Evolutionary conservation across 2,113 vertebrate species (phyloP).

Genomic region (Onychostoma macrolepis): DNA sequence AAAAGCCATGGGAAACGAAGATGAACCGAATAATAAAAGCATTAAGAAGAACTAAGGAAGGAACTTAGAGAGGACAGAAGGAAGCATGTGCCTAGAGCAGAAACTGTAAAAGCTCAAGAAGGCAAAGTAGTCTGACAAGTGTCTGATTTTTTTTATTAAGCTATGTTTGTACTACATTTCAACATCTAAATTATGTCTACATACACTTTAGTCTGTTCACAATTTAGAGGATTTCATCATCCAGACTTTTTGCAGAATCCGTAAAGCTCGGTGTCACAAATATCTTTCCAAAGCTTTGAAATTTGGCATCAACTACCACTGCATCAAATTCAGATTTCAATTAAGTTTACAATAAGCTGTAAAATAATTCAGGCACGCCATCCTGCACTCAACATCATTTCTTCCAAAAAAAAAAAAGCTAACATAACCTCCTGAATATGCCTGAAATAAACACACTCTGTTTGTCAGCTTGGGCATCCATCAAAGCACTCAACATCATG

Average conservation of each 20-base stretch:
- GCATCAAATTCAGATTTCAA: constrained; percentile 15
- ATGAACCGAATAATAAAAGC: constrained; percentile 28
- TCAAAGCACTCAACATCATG: constrained; percentile 28
- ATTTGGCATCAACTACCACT: constrained; percentile 30
- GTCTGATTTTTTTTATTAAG: constrained; percentile 85
- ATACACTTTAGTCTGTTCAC: constrained; percentile 73
- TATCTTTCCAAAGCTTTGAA: constrained; percentile 27
- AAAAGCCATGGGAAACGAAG: constrained; percentile 79
- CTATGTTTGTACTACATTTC: constrained; percentile 87
- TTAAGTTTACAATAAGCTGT: constrained; percentile 1
- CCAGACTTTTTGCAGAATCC: constrained; percentile 35
- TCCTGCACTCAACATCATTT: constrained; percentile 36
- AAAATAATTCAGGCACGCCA: constrained; percentile 54
- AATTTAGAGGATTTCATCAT: constrained; percentile 51
- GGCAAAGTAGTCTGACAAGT: constrained; percentile 82
- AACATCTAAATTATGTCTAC: constrained; percentile 90
- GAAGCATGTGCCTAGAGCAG: constrained; percentile 26
- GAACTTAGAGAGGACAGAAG: constrained; percentile 58
- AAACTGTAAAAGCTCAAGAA: constrained; percentile 60
- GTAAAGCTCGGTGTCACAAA: not conserved
- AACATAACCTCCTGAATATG: constrained; percentile 34
- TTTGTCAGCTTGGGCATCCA: not conserved
- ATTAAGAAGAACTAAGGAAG: constrained; percentile 2
- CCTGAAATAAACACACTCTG: constrained; percentile 35
- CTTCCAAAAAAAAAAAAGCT: constrained; percentile 37